Conservation (phyloP, 1,140 invertebrate genomes). For the Drosophila sproati region DNA sequence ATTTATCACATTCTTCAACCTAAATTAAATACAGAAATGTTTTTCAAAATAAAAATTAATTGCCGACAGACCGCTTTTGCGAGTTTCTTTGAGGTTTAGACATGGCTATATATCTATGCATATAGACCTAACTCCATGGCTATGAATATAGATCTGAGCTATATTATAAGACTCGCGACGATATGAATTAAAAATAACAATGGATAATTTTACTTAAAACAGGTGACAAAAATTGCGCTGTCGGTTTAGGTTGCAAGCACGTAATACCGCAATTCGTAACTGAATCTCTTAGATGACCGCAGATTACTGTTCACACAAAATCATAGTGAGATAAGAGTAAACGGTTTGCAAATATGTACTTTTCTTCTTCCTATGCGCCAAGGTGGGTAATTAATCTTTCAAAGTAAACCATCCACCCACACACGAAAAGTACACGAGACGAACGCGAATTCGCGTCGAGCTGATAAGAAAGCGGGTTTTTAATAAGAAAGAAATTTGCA, state of each 20-base stretch:
- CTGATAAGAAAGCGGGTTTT: background rate
- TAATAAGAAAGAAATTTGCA: background rate
- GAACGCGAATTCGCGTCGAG: slow-evolving; percentile 16
- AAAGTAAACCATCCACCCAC: slow-evolving; percentile 37
- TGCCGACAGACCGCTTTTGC: background rate
- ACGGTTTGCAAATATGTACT: slow-evolving; percentile 62
- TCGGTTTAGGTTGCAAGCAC: slow-evolving; percentile 38
- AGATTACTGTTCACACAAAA: slow-evolving; percentile 75
- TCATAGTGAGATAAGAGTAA: slow-evolving; percentile 70
- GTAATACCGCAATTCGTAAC: slow-evolving; percentile 58
- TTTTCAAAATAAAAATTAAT: too few relatives aligned
- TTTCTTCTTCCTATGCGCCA: slow-evolving; percentile 55
- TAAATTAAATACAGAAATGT: too few relatives aligned
- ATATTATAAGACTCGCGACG: background rate
- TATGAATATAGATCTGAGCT: too few relatives aligned
- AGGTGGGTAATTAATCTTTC: slow-evolving; percentile 52
- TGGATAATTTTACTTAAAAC: slow-evolving; percentile 19
- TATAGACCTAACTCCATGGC: background rate
- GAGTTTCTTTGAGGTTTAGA: background rate
- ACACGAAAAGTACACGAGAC: background rate
- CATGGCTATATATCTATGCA: background rate
- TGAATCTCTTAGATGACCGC: slow-evolving; percentile 75
- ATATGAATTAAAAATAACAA: slow-evolving; percentile 8
- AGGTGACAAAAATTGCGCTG: slow-evolving; percentile 21
- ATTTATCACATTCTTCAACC: too few relatives aligned